phyloP scores from a whole-genome alignment of 2,113 vertebrate species.

The Halcyon malimbica region DNA sequence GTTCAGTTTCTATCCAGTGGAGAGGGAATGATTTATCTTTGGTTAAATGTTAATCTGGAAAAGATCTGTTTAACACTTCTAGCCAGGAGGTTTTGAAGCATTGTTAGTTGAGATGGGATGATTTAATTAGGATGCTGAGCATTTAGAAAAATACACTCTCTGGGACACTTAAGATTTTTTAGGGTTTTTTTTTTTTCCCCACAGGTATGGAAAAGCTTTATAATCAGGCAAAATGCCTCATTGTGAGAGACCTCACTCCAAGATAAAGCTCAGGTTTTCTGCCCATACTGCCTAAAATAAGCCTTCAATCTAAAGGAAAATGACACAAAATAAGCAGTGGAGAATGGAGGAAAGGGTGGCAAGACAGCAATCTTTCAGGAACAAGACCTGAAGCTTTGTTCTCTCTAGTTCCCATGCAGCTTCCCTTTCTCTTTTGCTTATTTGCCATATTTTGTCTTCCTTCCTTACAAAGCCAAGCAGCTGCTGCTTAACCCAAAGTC shows the following conservation, averaged over 20 bases:
- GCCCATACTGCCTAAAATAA: neutral
- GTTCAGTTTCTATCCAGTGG: neutral
- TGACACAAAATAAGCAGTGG: neutral
- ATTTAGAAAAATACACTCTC: constrained; percentile 45
- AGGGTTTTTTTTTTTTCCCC: neutral
- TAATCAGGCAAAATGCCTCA: neutral
- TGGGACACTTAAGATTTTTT: neutral
- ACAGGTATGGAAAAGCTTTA: neutral
- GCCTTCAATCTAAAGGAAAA: neutral
- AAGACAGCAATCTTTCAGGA: neutral
- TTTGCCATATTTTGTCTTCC: neutral
- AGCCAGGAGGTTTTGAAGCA: constrained; percentile 38
- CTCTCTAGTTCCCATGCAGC: neutral
- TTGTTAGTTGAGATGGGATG: constrained; percentile 29
- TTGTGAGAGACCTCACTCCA: neutral
- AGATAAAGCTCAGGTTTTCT: neutral
- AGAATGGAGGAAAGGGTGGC: neutral
- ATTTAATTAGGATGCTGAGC: constrained; percentile 49
- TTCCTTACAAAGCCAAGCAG: neutral
- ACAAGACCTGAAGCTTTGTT: neutral
- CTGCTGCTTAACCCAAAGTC: neutral
- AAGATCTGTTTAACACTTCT: constrained; percentile 45
- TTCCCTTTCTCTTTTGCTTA: neutral
- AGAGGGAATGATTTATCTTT: constrained; percentile 33
- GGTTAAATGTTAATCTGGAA: constrained; percentile 46